These are phyloP conservation scores for Myripristis jacobus DNA, from an alignment of 2,797 vertebrate genomes.

Conservation along the genomic window DNA sequence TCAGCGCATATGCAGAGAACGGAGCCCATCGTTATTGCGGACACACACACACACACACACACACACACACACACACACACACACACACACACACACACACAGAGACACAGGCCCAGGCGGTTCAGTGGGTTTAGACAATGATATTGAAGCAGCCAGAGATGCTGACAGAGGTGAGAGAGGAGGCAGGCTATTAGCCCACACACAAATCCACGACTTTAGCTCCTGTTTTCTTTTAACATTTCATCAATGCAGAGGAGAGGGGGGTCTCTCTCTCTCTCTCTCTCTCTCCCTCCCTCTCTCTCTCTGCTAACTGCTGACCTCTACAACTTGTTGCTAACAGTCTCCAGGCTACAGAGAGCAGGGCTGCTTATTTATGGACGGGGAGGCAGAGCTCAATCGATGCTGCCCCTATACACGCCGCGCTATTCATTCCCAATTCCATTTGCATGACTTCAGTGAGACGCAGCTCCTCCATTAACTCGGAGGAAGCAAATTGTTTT, in stretches of 20 bases:
- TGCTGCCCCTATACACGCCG: conserved; percentile 3
- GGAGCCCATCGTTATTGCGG: conserved; percentile 9
- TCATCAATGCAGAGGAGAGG: conserved; percentile 29
- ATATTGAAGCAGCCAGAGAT: conserved; percentile 25
- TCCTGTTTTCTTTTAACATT: conserved; percentile 40
- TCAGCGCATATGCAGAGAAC: conserved; percentile 34
- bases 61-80: not conserved
- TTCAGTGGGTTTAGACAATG: conserved; percentile 4
- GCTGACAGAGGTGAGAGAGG: conserved; percentile 23
- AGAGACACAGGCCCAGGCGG: not conserved
- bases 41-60: conserved; percentile 6
- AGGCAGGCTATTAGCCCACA: conserved; percentile 31
- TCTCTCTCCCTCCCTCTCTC: not conserved
- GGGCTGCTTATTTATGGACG: conserved; percentile 54
- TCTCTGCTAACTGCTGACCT: conserved; percentile 48
- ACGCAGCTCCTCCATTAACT: conserved; percentile 4
- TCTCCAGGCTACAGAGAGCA: conserved; percentile 32
- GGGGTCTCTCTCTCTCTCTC: too few relatives aligned
- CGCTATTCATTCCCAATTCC: conserved; percentile 21
- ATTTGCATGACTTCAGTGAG: conserved; percentile 41
- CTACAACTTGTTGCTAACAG: conserved; percentile 52
- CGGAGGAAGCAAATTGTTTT: not conserved
- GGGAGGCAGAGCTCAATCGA: conserved; percentile 42
- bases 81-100: not conserved
- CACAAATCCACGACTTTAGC: conserved; percentile 45